Percentiles rank a stretch among this genome's conserved stretches.
Evolutionary conservation across 2,113 vertebrate genomes (phyloP).

Genomic region (Mobula birostris): DNA sequence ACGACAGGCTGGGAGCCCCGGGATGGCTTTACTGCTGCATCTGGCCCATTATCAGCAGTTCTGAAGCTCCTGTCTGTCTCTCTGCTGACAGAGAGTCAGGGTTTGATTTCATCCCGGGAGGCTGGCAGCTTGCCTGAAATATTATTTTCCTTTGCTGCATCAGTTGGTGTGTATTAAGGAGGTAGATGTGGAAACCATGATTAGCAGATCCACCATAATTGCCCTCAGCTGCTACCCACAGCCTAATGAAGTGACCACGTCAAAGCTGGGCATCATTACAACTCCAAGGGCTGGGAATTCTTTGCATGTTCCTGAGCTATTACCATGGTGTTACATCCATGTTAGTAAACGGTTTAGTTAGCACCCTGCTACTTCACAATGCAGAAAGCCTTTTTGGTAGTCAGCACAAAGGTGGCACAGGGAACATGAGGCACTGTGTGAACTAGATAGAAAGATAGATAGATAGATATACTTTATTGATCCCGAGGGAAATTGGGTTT

Average conservation of each 20-base stretch:
- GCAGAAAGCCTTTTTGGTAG: background rate
- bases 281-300: background rate
- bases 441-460: too few species aligned
- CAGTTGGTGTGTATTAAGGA: background rate
- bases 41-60: background rate
- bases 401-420: background rate
- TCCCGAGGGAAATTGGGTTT: too few species aligned
- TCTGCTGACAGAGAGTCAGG: background rate
- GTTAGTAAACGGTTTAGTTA: slow-evolving; percentile 19
- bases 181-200: slow-evolving; percentile 25
- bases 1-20: background rate
- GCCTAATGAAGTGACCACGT: slow-evolving; percentile 6
- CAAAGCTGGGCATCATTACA: slow-evolving; percentile 8
- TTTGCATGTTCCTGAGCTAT: slow-evolving; percentile 1
- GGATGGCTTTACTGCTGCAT: background rate
- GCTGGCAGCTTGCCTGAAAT: slow-evolving; percentile 22
- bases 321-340: background rate
- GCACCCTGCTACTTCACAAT: background rate
- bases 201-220: slow-evolving; percentile 24
- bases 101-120: background rate
- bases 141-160: slow-evolving; percentile 32
- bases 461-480: too few species aligned
- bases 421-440: background rate
- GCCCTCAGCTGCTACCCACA: background rate
- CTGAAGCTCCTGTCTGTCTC: background rate